Evolutionary conservation across 2,797 vertebrate genomes (phyloP), one percentile per base, ranked within the genome.

Genomic region (Chlorospingus flavigularis): DNA sequence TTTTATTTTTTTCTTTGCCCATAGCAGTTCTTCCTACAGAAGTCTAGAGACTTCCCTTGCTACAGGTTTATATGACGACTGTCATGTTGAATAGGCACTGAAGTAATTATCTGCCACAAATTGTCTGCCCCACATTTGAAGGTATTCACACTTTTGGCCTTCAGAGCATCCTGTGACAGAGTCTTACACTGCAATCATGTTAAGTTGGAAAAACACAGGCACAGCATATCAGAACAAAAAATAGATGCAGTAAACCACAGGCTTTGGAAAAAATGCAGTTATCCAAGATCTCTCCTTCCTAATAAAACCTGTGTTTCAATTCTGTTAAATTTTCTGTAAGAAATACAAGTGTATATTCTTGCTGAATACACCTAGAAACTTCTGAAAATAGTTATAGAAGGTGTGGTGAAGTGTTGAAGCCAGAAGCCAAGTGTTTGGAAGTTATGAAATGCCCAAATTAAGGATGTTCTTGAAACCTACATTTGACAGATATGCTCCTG

Each of bases 31-130:
- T 72, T 55, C 30, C 20, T 63, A 30, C 47, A 57, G 31, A 74
- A 65, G 31, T 62, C 74, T 53, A 67, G 23, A 53, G 25, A 66
- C 40, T 86, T 86, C 62, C 50, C 86, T 84, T 0, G 4, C 47
- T 82, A 55, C 39, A 17, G 33, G n/a, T 60, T 66, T 82, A 9
- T 51, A 57, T 53, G 30, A 57, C 57, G 43, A 51, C 58, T 85
- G n/a, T 75, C 80, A 79, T 35, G 19, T 87, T 88, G 67, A 93
- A 72, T 23, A 90, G 74, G 28, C 33, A 31, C 37, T 76, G 74
- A 93, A 94, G 81, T 72, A 85, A 87, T 79, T 87, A 87, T 85
- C 71, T 71, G n/a, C 30, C 43, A 67, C 55, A 92, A 81, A 85
- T 66, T 67, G 30, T 37, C 74, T 89, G 63, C 19, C 80, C 40